Percentiles rank a stretch among this genome's conserved stretches.
phyloP scores from a whole-genome alignment of 2,113 vertebrate species.

The Plectropomus leopardus region DNA sequence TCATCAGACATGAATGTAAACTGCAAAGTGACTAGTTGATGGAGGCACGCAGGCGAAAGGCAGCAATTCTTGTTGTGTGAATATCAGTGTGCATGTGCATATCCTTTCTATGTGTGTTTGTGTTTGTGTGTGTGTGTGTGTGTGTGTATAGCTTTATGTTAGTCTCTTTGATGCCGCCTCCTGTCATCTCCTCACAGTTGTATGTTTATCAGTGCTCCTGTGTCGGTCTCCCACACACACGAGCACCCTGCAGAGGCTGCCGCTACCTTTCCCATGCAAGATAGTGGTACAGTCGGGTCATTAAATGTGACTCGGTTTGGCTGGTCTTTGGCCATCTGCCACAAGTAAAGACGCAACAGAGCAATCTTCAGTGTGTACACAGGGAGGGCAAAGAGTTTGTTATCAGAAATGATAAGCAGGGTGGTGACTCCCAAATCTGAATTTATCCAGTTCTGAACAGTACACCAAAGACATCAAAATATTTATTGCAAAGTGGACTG shows the following conservation, averaged over 20 bases:
- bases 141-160: not conserved
- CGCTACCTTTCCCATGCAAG: slow-evolving; percentile 5
- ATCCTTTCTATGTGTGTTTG: not conserved
- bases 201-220: slow-evolving; percentile 25
- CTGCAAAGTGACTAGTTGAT: too few relatives aligned
- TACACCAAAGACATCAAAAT: not conserved
- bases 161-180: slow-evolving; percentile 30
- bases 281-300: not conserved
- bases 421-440: not conserved
- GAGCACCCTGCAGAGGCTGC: slow-evolving; percentile 23
- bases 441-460: not conserved
- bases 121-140: not conserved
- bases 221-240: slow-evolving; percentile 9
- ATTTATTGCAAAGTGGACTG: too few relatives aligned
- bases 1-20: too few relatives aligned
- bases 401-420: slow-evolving; percentile 5
- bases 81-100: not conserved
- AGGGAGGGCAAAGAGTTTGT: not conserved
- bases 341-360: slow-evolving; percentile 15
- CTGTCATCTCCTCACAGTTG: slow-evolving; percentile 36
- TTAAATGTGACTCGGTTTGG: slow-evolving; percentile 29
- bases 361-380: not conserved
- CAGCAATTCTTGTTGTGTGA: too few relatives aligned
- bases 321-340: slow-evolving; percentile 33
- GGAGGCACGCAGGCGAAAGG: too few relatives aligned